Conservation (phyloP, 2,888 invertebrate species). For the Agrochola macilenta region DNA sequence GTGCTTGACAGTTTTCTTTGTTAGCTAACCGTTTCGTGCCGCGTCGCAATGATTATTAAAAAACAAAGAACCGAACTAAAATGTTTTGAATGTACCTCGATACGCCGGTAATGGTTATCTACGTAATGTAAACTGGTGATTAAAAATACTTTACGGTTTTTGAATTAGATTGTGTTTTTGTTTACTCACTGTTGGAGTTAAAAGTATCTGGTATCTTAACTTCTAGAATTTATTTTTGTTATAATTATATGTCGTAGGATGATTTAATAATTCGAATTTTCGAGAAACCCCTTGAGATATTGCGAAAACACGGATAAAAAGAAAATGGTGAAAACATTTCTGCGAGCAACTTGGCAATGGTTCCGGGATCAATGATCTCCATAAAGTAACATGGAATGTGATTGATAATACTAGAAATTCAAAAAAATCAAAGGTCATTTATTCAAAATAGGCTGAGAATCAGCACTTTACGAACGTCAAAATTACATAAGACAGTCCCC, state of each 20-base stretch:
- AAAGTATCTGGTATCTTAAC: not conserved
- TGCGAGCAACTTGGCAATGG: not conserved
- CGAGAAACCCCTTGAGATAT: no score
- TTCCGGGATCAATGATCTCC: not conserved
- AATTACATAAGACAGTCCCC: no score
- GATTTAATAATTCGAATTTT: no score
- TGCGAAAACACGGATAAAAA: no score
- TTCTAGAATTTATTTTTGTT: no score
- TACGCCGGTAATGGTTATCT: constrained; percentile 55
- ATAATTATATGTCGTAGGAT: not conserved
- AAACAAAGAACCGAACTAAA: constrained; percentile 63
- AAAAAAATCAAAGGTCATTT: no score
- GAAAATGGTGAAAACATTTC: no score
- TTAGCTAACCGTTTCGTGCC: constrained; percentile 64
- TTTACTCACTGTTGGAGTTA: not conserved
- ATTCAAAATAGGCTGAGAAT: no score
- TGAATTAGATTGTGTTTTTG: constrained; percentile 19
- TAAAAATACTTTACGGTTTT: constrained; percentile 56
- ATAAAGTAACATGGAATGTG: not conserved
- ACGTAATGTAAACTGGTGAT: constrained; percentile 52
- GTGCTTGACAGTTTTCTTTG: constrained; percentile 54
- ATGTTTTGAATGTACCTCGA: constrained; percentile 54
- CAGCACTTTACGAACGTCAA: no score
- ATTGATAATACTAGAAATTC: not conserved
- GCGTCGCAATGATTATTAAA: constrained; percentile 63